Conservation (phyloP, 2,113 vertebrate species). For the Brienomyrus brachyistius region DNA sequence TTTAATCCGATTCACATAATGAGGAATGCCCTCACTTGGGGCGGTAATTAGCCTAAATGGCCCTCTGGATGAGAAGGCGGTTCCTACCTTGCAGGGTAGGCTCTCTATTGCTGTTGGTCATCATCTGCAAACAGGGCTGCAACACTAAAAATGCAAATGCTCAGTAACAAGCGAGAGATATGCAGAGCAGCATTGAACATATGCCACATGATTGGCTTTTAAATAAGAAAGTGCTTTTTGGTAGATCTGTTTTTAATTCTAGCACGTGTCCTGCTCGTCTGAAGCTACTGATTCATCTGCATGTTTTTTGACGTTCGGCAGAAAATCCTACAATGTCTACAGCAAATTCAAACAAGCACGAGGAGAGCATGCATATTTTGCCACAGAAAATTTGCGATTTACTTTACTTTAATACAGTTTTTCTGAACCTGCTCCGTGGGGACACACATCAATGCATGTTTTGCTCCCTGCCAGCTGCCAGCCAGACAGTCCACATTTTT, state of each 20-base stretch:
- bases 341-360: not conserved
- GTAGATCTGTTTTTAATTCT: not conserved
- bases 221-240: not conserved
- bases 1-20: not conserved
- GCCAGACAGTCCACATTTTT: not conserved
- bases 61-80: not conserved
- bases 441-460: not conserved
- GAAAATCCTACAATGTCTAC: not conserved
- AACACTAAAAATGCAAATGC: slow-evolving; percentile 57
- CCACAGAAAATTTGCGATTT: not conserved
- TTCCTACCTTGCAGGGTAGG: slow-evolving; percentile 73
- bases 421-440: not conserved
- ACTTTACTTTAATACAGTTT: not conserved
- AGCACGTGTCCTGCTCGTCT: not conserved
- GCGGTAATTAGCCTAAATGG: not conserved
- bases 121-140: slow-evolving; percentile 83
- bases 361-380: not conserved
- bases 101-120: slow-evolving; percentile 71
- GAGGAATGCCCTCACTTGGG: not conserved
- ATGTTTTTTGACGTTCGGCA: not conserved
- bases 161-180: not conserved
- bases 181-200: not conserved
- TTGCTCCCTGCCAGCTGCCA: not conserved
- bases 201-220: not conserved
- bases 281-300: not conserved